Percentiles rank a stretch among this genome's conserved stretches.
Evolutionary conservation across 30 jellyfish, hydroid and myxozoan species (phyloP).

Genomic region (Calvadosia cruxmelitensis): DNA sequence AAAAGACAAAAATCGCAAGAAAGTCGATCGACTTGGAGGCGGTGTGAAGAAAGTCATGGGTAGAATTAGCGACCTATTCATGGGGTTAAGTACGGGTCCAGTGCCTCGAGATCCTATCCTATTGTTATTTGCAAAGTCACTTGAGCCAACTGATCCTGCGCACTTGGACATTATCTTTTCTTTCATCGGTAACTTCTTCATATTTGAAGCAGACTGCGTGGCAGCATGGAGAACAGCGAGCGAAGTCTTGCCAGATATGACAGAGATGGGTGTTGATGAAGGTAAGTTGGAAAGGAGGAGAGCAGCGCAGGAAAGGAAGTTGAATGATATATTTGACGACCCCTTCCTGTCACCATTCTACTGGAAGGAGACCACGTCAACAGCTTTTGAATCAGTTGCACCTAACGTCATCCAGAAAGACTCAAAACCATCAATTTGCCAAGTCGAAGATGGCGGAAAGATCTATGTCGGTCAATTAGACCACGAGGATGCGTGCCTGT

Average conservation of each 20-base stretch:
- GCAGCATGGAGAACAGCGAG: background rate
- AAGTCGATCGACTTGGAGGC: background rate
- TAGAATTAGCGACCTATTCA: background rate
- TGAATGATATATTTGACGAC: background rate
- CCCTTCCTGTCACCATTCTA: background rate
- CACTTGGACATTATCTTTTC: background rate
- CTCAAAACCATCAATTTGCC: background rate
- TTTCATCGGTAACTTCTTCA: background rate
- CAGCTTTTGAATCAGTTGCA: background rate
- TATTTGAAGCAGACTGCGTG: background rate
- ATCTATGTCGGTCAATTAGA: background rate
- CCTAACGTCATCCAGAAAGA: background rate
- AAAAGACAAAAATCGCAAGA: background rate
- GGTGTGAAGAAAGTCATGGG: background rate
- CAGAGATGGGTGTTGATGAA: background rate
- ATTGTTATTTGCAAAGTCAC: background rate
- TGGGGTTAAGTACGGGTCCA: background rate
- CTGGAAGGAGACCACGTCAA: background rate
- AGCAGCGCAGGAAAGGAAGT: background rate
- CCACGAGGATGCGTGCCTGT: background rate
- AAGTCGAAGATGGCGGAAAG: background rate
- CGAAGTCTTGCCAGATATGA: background rate
- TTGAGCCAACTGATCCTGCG: background rate
- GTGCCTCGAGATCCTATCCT: background rate
- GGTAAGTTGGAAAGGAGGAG: background rate